phyloP scores from a whole-genome alignment of 2,797 vertebrate genomes.

The Acanthiza pusilla region DNA sequence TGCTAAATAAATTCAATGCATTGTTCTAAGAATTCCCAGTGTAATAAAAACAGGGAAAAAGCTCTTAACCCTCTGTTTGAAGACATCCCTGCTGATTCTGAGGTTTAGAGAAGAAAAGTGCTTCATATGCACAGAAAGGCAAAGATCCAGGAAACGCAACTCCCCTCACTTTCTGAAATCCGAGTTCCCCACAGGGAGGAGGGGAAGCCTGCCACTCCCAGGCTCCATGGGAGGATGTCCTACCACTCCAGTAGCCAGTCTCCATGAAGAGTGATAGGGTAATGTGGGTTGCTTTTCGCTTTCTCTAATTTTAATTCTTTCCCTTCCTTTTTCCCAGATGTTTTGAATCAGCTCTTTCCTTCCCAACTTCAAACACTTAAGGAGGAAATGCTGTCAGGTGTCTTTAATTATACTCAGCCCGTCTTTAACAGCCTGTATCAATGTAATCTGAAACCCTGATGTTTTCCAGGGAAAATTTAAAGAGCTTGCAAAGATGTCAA shows the following conservation, averaged over 20 bases:
- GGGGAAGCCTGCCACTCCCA: not conserved
- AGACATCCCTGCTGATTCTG: not conserved
- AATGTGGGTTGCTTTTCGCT: not conserved
- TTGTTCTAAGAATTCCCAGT: not conserved
- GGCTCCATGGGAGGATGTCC: rapidly evolving
- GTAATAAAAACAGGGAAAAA: not conserved
- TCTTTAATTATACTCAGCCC: not conserved
- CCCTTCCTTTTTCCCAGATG: not conserved
- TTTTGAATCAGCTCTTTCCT: not conserved
- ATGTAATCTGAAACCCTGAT: not conserved
- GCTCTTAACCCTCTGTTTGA: not conserved
- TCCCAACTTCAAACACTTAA: not conserved
- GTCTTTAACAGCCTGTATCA: not conserved
- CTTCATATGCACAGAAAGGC: not conserved
- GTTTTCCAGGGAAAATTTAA: slow-evolving; percentile 3
- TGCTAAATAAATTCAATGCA: slow-evolving; percentile 22
- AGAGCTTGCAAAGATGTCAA: slow-evolving; percentile 5
- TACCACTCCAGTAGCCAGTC: not conserved
- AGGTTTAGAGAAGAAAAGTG: not conserved
- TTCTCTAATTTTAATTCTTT: not conserved
- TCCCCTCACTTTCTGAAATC: not conserved
- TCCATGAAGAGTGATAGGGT: rapidly evolving
- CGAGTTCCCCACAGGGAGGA: rapidly evolving
- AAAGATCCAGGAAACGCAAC: not conserved
- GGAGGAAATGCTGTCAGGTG: not conserved